Percentiles rank a stretch among this genome's conserved stretches.
Conservation (phyloP, 2,113 vertebrate species). For the Chaetura pelagica region DNA sequence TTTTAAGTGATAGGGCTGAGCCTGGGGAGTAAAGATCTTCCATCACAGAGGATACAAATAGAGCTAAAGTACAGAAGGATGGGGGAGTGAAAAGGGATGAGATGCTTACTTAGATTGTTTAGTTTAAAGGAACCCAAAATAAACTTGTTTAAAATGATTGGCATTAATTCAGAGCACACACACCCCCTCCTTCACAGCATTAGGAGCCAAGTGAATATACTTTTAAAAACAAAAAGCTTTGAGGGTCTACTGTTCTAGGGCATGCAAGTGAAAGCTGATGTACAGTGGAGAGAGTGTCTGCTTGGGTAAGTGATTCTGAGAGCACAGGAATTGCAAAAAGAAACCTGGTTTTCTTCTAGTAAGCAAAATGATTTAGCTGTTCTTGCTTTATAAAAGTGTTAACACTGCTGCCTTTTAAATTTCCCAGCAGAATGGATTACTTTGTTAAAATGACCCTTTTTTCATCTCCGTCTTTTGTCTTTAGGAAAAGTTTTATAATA, state of each 20-base stretch:
- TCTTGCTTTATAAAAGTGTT: background rate
- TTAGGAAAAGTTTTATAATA: background rate
- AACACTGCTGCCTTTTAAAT: background rate
- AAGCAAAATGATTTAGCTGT: background rate
- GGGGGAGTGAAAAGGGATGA: background rate
- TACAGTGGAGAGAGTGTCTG: background rate
- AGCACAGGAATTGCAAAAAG: background rate
- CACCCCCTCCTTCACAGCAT: accelerated
- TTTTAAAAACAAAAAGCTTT: background rate
- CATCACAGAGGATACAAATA: background rate
- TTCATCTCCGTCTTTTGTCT: background rate
- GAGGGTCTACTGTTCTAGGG: background rate
- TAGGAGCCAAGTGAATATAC: background rate
- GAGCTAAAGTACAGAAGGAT: background rate
- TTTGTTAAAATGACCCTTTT: background rate
- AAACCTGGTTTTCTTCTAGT: background rate
- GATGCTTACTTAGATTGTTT: background rate
- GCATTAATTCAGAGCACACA: background rate
- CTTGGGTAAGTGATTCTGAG: background rate
- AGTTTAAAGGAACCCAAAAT: background rate
- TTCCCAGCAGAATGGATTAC: background rate
- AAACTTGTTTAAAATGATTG: background rate
- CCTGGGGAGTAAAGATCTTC: background rate
- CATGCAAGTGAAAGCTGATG: constrained; percentile 25
- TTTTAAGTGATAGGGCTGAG: background rate